These are phyloP conservation scores for Fregetta grallaria DNA, from an alignment of 2,113 vertebrate species.

Conservation along the genomic window DNA sequence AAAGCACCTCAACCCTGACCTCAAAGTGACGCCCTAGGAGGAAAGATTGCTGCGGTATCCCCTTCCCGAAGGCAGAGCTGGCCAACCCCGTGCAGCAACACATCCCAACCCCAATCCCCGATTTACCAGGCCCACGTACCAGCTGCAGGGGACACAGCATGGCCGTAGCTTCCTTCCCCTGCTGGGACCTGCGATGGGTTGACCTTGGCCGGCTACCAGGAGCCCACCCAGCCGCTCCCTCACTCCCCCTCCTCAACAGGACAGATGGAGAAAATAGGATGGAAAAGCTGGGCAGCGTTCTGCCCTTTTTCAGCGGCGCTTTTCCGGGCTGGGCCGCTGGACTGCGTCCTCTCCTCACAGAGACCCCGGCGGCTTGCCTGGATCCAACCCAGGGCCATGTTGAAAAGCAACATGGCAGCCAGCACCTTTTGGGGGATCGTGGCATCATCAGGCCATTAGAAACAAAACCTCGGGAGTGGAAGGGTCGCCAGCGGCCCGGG, in stretches of 20 bases:
- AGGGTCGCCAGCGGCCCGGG: accelerated
- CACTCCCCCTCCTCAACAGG: not conserved
- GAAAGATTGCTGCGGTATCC: not conserved
- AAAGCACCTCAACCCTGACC: not conserved
- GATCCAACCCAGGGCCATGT: too few relatives aligned
- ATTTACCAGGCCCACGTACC: accelerated
- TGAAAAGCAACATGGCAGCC: not conserved
- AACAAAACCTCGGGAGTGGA: accelerated
- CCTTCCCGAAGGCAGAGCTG: not conserved
- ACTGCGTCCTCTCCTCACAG: accelerated
- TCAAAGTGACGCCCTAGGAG: not conserved
- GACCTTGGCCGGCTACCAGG: accelerated
- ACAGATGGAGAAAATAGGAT: not conserved
- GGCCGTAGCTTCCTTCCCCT: accelerated
- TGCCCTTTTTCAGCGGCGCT: too few relatives aligned
- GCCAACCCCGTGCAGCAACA: not conserved
- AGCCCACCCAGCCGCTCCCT: accelerated
- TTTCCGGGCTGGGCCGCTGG: too few relatives aligned
- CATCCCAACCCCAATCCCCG: accelerated
- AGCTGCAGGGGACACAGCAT: accelerated
- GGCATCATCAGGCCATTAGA: accelerated
- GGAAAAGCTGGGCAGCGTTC: not conserved
- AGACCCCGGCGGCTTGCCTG: accelerated
- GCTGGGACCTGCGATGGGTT: not conserved
- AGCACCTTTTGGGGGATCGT: accelerated